A percentile compares a stretch with the other conserved stretches of the same genome.
Evolutionary conservation across 2,797 vertebrate species (phyloP).

Genomic region (Paratrypauchen microcephalus): DNA sequence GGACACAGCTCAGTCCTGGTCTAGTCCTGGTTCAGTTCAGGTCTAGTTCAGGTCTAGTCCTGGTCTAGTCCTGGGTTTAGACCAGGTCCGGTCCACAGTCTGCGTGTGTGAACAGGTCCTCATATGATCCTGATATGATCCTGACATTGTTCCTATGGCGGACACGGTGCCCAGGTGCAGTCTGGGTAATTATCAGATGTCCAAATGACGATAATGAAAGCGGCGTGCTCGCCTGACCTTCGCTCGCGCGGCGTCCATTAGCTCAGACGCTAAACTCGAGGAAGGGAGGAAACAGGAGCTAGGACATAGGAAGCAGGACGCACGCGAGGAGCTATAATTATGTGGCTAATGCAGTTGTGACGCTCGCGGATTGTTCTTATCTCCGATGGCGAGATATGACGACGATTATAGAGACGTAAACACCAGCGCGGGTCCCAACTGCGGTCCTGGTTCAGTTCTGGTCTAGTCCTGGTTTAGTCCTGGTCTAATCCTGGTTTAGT

Average conservation of each 20-base stretch:
- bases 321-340: constrained; percentile 7
- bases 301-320: no score
- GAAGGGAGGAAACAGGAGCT: neutral
- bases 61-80: no score
- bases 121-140: no score
- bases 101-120: no score
- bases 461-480: no score
- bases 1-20: no score
- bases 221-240: neutral
- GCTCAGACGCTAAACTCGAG: neutral
- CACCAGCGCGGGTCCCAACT: neutral
- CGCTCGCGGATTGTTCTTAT: constrained; percentile 18
- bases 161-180: neutral
- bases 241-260: neutral
- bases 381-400: constrained; percentile 24
- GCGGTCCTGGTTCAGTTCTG: no score
- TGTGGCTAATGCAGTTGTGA: constrained; percentile 29
- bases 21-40: no score
- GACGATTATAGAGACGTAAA: constrained; percentile 35
- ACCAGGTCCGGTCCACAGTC: no score
- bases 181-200: constrained; percentile 7
- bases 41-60: no score
- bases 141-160: no score
- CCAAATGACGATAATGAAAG: neutral
- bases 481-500: no score